Base-by-base conservation (phyloP, 2,113 vertebrate species). In the Pseudopodoces humilis region DNA sequence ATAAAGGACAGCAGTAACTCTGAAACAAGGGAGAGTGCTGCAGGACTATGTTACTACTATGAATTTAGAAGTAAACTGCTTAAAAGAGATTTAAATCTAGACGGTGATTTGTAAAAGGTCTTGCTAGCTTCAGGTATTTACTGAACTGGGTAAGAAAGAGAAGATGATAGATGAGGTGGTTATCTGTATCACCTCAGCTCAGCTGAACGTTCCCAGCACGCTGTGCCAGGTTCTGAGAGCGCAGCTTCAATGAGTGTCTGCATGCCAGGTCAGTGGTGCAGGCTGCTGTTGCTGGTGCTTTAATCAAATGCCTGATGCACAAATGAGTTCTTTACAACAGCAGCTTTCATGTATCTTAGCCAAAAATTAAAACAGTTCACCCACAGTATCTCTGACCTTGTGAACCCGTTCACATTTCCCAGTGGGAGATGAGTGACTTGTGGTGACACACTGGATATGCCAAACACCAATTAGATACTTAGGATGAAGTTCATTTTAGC, bases 331-430 rank as follows among this genome's bases (percentile, higher is more conserved):
- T 64, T 76, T 91, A 92, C 70, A 63, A 60, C 43, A n/a, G 47
- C 63, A 94, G 47, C 78, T 97, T 96, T 67, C 76, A 52, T 18
- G 23, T 63, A 63, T 59, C 43, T 63, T 67, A 91, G 93, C 86
- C 92, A 91, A 86, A 81, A 97, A 95, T 95, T 18, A 25, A 94
- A 97, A 79, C 76, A 5, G 24, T 96, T 96, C 88, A 92, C 91
- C 88, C 80, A 53, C 11, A 83, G 64, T 63, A 49, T 88, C 87
- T 3, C 93, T 37, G 49, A 90, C 95, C 92, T 78, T 91, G 77
- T 78, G 75, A 91, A 82, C 87, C 83, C 21, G 6, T 69, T 9
- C 28, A 67, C 74, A 83, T 93, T 94, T 93, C 94, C 76, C 95
- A 92, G 78, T 7, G 19, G 50, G 71, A 85, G 62, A n/a, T 23